Base-by-base conservation (phyloP, 2,797 vertebrate species). In the Discoglossus pictus region DNA sequence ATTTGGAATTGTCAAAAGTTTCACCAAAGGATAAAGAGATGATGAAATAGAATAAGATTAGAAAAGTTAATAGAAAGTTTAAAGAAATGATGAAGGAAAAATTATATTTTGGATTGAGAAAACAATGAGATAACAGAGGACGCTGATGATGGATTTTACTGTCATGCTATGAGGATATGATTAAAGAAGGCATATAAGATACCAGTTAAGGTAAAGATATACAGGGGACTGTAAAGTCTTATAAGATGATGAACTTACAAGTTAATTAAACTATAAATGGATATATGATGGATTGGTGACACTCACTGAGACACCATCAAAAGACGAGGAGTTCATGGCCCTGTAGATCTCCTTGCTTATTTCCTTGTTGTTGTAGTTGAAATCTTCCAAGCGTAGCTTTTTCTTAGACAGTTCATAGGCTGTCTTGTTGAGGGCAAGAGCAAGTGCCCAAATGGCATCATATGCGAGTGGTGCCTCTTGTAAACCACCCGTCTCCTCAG, bases 291-390 rank as follows among this genome's bases (percentile, higher is more conserved):
- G 76, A 65, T 36, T 43, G 11, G 35, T 20, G 1, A 18, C 17
- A 79, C 86, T 84, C 76, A 97, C 96, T 36, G 96, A 98, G 67
- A 98, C 94, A 0, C 95, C 96, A 68, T 98, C 95, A 0, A 98
- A 98, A 59, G 94, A 95, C 0, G 95, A 98, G 2, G 95, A 97
- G 86, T 98, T 98, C 83, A 98, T 93, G 0, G 96, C 96, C 1
- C 93, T 78, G 85, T 98, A 98, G 81, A 98, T 97, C 80, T 98
- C 95, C 0, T 93, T 86, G 0, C 95, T 98, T 76, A 98, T 97
- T 75, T 93, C 93, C 43, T 93, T 92, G 85, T 96, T 97, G 88
- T 96, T 96, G 67, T 98, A 98, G 84, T 98, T 98, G 81, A 98
- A 98, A 78, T 98, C 94, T 74, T 98, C 96, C 76, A 98, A 74